Evolutionary conservation across 2,888 invertebrate genomes (phyloP), one percentile per base, ranked within the genome.

Genomic region (Petrophora chlorosata): DNA sequence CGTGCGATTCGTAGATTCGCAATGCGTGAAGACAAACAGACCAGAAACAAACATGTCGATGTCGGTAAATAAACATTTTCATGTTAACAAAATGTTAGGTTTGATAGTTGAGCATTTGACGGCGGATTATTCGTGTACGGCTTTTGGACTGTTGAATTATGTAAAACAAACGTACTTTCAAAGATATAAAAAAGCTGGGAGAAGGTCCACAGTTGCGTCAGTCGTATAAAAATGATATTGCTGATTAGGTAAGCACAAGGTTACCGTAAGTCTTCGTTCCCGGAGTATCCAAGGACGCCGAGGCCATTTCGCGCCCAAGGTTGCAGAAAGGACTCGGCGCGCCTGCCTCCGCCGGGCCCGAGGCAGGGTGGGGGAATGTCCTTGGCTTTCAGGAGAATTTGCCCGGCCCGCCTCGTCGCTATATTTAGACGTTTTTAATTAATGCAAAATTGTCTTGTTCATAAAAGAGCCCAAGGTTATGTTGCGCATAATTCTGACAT

Each of bases 311-410:
- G 62, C 63, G 63, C 63, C 63, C 76, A 79, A 80, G 76, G 77
- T 72, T 73, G 63, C 48, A 59, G 39, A 65, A 76, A 79, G 78
- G 79, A 67, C 79, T 71, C 71, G 63, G 74, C 73, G 70, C 73
- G 63, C 67, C 53, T 28, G 38, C n/a, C n/a, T n/a, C n/a, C n/a
- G n/a, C 75, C 73, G 70, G 73, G 63, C 68, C 54, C 32, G 42
- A 13, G 32, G 17, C 29, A 19, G 32, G 63, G 36, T 62, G 50
- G 23, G 26, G 64, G 45, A 61, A 49, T 67, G 79, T 71, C 84
- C 82, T 84, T 85, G 79, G 70, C 67, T 73, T 67, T 70, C 67
- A 59, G 48, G 40, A 50, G 52, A 44, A 55, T 60, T 67, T 67
- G 59, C 61, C 59, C 56, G 61, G 53, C 65, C 54, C 61, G 60